Conservation (phyloP, 2,888 invertebrate species). For the Asteroscopus sphinx region DNA sequence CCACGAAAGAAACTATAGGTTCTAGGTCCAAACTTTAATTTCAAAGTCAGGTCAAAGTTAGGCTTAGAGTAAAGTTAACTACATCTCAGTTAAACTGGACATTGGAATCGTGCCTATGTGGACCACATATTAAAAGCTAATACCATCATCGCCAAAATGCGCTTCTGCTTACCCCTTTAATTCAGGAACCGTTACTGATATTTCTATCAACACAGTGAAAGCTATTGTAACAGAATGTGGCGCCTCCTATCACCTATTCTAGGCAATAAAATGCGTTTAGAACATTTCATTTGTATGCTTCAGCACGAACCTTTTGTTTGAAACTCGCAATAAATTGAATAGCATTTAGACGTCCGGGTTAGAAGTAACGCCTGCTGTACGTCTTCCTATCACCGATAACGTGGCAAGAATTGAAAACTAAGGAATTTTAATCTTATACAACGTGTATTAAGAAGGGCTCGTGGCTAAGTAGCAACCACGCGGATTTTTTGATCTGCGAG, state of each 20-base stretch:
- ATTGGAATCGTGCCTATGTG: background rate
- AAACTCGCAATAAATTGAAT: conserved; percentile 33
- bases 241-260: conserved; percentile 20
- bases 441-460: no score
- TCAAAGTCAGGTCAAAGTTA: no score
- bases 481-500: no score
- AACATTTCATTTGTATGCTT: conserved; percentile 45
- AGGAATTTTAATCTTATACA: background rate
- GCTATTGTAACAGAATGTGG: conserved; percentile 27
- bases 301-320: conserved; percentile 43
- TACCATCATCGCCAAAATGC: no score
- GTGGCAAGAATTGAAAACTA: conserved; percentile 7
- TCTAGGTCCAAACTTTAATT: no score
- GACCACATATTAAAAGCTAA: no score
- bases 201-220: conserved; percentile 41
- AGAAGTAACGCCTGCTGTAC: background rate
- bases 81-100: background rate
- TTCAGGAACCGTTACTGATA: conserved; percentile 10
- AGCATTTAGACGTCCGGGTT: conserved; percentile 29
- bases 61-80: no score
- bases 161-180: conserved; percentile 5
- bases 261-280: conserved; percentile 32
- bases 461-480: no score
- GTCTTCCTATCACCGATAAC: conserved; percentile 4
- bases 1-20: no score